Conservation (phyloP, 2,888 invertebrate genomes). For the Odontomyia ornata region DNA sequence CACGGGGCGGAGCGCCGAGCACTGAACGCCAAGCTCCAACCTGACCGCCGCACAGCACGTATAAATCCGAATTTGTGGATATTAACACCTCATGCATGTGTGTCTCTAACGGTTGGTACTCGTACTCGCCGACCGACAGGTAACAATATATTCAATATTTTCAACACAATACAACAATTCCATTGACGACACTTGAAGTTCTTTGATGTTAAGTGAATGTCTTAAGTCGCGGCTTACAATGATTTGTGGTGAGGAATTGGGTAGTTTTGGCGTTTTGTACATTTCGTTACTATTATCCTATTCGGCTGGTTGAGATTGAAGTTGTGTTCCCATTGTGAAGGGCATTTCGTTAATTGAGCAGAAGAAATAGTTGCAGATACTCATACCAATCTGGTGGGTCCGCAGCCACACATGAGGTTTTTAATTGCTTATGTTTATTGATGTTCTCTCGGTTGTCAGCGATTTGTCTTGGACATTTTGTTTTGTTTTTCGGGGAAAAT, state of each 20-base stretch:
- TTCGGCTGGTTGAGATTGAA: background rate
- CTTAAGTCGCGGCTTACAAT: background rate
- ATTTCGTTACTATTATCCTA: background rate
- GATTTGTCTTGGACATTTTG: background rate
- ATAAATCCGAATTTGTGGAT: constrained; percentile 33
- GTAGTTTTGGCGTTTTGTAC: background rate
- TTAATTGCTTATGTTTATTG: background rate
- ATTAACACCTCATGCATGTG: constrained; percentile 25
- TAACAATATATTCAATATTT: constrained; percentile 19
- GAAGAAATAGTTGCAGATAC: background rate
- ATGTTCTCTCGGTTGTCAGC: background rate
- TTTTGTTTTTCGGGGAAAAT: background rate
- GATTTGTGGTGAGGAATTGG: background rate
- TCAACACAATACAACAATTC: constrained; percentile 13
- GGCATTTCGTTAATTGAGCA: constrained; percentile 12
- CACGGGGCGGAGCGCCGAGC: too few relatives aligned
- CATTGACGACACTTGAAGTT: constrained; percentile 31
- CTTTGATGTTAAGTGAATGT: constrained; percentile 30
- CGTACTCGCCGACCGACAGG: background rate
- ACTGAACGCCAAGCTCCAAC: too few relatives aligned
- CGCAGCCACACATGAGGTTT: background rate
- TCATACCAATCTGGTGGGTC: background rate
- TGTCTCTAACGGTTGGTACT: constrained; percentile 20
- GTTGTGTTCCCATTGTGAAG: background rate
- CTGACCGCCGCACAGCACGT: background rate